Conservation (phyloP, 2,888 invertebrate species). For the Corbicula japonica region DNA sequence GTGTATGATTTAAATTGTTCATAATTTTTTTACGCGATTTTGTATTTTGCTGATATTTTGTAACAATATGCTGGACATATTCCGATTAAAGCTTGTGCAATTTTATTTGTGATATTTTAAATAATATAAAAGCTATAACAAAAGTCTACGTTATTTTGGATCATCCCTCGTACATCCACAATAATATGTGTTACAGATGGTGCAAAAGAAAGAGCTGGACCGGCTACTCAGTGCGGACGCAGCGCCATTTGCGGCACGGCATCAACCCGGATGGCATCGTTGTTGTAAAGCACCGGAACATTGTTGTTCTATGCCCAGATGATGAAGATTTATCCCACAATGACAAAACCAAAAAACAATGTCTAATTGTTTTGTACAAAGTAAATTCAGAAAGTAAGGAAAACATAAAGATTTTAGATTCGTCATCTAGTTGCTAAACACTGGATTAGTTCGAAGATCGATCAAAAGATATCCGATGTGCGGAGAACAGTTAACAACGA, state of each 20-base stretch:
- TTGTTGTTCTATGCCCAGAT: slow-evolving; percentile 53
- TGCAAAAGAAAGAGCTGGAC: slow-evolving; percentile 76
- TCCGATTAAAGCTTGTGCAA: not conserved
- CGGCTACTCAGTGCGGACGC: slow-evolving; percentile 53
- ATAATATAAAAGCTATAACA: too few species aligned
- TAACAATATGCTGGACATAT: not conserved
- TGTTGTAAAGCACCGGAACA: slow-evolving; percentile 43
- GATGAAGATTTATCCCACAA: slow-evolving; percentile 37
- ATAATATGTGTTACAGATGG: slow-evolving; percentile 42
- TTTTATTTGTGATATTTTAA: not conserved
- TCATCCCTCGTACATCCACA: too few species aligned
- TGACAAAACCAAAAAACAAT: slow-evolving; percentile 51
- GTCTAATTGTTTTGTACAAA: slow-evolving; percentile 63
- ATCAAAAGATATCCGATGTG: too few species aligned
- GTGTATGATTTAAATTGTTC: too few species aligned
- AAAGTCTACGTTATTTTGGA: too few species aligned
- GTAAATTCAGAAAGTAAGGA: slow-evolving; percentile 46
- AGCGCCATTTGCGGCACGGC: slow-evolving; percentile 32
- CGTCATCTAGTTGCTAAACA: too few species aligned
- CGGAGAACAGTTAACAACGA: too few species aligned
- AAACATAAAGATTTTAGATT: slow-evolving; percentile 33
- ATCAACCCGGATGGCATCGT: slow-evolving; percentile 36
- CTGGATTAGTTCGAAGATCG: too few species aligned
- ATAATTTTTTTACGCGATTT: not conserved
- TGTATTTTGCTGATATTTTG: not conserved